A percentile compares a stretch with the other conserved stretches of the same genome.
These are phyloP conservation scores for Patella pellucida DNA, from an alignment of 2,888 invertebrate genomes.

Conservation along the genomic window DNA sequence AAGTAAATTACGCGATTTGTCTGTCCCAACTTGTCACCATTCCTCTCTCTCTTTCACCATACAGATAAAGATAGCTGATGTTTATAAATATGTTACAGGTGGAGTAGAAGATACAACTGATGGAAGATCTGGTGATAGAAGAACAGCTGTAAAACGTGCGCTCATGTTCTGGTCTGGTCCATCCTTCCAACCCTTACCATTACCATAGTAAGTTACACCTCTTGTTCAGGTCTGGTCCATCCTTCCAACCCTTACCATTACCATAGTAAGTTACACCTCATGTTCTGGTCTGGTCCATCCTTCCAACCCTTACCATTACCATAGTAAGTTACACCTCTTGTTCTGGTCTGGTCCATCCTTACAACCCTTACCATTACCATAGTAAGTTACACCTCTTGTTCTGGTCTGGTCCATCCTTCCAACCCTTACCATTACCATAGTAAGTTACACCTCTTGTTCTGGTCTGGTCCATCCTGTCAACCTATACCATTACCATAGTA, in stretches of 20 bases:
- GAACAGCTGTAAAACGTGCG: constrained; percentile 32
- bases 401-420: constrained; percentile 26
- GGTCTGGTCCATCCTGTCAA: constrained; percentile 26
- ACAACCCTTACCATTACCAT: constrained; percentile 33
- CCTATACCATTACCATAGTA: constrained; percentile 35
- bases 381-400: constrained; percentile 29
- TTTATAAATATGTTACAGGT: not conserved
- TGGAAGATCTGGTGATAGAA: constrained; percentile 35
- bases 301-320: constrained; percentile 35
- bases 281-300: constrained; percentile 20
- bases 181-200: constrained; percentile 30
- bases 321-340: constrained; percentile 31
- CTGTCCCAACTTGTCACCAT: too few species aligned
- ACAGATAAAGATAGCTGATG: too few species aligned
- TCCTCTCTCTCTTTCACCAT: too few species aligned
- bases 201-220: constrained; percentile 36
- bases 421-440: constrained; percentile 33
- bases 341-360: constrained; percentile 26
- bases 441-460: constrained; percentile 21
- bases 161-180: constrained; percentile 22
- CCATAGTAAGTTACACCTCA: constrained; percentile 35
- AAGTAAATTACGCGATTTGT: too few species aligned
- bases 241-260: constrained; percentile 31
- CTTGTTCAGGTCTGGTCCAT: constrained; percentile 18
- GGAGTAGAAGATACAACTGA: constrained; percentile 31